These are phyloP conservation scores for Trissoscelio sp. DNA, from an alignment of 2,888 invertebrate species.

Conservation along the genomic window DNA sequence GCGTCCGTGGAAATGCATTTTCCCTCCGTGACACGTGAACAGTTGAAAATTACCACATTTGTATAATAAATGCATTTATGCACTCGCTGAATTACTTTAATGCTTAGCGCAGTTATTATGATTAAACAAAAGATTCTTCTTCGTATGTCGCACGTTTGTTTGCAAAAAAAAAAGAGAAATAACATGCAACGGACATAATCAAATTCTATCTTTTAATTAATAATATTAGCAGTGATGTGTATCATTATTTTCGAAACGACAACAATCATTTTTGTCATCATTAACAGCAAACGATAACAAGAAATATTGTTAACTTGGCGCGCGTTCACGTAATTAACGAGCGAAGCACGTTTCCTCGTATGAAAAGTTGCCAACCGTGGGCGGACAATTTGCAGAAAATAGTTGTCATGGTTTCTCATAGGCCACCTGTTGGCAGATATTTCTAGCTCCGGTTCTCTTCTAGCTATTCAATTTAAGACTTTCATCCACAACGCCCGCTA, in stretches of 20 bases:
- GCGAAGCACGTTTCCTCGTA: not conserved
- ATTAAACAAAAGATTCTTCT: slow-evolving; percentile 30
- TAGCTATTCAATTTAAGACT: slow-evolving; percentile 26
- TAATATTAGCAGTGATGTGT: no score
- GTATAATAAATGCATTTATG: slow-evolving; percentile 47
- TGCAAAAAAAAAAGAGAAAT: slow-evolving; percentile 5
- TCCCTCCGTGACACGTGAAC: slow-evolving; percentile 39
- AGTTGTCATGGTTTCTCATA: slow-evolving; percentile 45
- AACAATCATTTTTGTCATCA: not conserved
- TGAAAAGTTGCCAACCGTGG: not conserved
- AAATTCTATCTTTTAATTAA: no score
- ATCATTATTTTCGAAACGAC: no score
- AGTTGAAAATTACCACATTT: slow-evolving; percentile 47
- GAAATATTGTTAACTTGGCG: not conserved
- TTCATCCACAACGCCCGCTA: not conserved
- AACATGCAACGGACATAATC: no score
- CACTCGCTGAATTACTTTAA: slow-evolving; percentile 33
- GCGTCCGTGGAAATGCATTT: slow-evolving; percentile 38
- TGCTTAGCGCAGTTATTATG: slow-evolving; percentile 26
- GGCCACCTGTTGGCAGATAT: slow-evolving; percentile 39
- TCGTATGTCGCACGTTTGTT: not conserved
- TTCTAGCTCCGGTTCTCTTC: not conserved
- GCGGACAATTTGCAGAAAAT: slow-evolving; percentile 12
- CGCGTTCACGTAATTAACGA: slow-evolving; percentile 11
- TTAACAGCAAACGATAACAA: not conserved